Evolutionary conservation across 2,113 vertebrate genomes (phyloP).

Genomic region (Nyctibius bracteatus): DNA sequence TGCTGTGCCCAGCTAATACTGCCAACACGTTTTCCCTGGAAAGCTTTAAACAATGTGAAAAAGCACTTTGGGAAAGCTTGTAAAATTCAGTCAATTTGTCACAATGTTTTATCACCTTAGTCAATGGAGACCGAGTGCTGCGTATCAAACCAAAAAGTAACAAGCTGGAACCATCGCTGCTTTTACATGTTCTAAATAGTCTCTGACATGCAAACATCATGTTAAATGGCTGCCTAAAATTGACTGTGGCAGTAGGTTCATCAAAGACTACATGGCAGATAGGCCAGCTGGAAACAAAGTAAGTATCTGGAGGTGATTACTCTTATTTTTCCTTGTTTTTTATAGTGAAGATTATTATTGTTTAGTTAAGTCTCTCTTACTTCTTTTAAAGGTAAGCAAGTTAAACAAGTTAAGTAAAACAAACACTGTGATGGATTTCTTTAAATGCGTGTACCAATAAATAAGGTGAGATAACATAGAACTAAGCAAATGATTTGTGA

Average conservation of each 20-base stretch:
- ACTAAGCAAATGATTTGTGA: neutral
- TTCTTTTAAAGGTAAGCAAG: neutral
- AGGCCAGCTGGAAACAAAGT: neutral
- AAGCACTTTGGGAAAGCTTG: slow-evolving; percentile 44
- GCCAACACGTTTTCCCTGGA: slow-evolving; percentile 36
- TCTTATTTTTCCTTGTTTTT: neutral
- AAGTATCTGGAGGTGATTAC: neutral
- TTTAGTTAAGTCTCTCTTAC: neutral
- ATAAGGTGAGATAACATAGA: neutral
- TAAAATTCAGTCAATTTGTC: slow-evolving; percentile 56
- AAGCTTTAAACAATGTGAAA: slow-evolving; percentile 52
- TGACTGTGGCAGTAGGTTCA: neutral
- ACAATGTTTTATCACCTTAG: slow-evolving; percentile 44
- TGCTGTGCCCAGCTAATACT: slow-evolving; percentile 31
- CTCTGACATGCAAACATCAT: neutral
- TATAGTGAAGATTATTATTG: neutral
- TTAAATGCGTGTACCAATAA: neutral
- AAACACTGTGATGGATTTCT: neutral
- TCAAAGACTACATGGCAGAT: neutral
- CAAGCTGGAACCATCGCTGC: neutral
- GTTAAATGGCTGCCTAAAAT: neutral
- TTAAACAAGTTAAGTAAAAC: neutral
- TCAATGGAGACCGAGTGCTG: neutral
- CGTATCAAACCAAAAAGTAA: neutral
- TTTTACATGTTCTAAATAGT: neutral